Percentiles rank a stretch among this genome's conserved stretches.
Evolutionary conservation across 2,113 vertebrate species (phyloP).

Genomic region (Macroglossus sobrinus): DNA sequence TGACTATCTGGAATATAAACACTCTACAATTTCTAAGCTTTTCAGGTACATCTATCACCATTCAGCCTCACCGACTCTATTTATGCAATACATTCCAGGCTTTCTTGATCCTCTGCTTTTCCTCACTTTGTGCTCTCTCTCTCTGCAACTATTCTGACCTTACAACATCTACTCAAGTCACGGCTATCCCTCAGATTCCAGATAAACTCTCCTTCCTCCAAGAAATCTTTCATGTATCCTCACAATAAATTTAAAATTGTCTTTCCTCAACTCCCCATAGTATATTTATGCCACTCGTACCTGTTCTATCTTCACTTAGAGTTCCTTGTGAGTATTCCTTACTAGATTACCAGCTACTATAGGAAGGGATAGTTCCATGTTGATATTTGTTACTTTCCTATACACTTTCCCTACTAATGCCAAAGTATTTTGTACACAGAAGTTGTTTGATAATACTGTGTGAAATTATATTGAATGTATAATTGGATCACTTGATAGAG

Average conservation of each 20-base stretch:
- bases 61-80: neutral
- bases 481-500: neutral
- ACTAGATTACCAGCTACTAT: neutral
- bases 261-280: neutral
- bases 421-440: neutral
- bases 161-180: neutral
- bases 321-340: neutral
- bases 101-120: neutral
- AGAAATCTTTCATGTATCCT: neutral
- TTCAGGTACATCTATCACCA: neutral
- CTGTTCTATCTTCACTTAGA: neutral
- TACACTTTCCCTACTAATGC: neutral
- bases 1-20: neutral
- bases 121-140: neutral
- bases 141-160: neutral
- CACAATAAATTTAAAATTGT: neutral
- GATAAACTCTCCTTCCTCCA: neutral
- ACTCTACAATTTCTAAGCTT: neutral
- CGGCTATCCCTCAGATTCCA: neutral
- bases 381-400: neutral
- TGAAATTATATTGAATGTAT: neutral
- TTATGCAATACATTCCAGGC: neutral
- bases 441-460: neutral
- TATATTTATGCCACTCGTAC: neutral
- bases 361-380: neutral